Base-by-base conservation (phyloP, 2,113 vertebrate genomes). In the Gambusia affinis region DNA sequence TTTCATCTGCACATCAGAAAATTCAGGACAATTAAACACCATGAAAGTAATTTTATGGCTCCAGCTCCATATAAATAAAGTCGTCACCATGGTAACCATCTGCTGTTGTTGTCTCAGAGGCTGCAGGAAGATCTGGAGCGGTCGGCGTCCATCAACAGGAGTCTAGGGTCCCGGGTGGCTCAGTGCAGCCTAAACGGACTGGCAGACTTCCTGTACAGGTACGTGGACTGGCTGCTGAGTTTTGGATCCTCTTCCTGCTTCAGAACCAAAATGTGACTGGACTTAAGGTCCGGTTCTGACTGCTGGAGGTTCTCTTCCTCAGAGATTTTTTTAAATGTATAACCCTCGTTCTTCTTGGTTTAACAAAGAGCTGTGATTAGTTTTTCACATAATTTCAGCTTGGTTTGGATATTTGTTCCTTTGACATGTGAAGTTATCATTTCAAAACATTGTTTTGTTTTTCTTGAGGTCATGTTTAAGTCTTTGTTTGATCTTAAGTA, bases 121-220 rank as follows among this genome's bases (percentile, higher is more conserved):
- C 89, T 98, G 80, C 94, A 96, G 79, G 94, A 94, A 0, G 96
- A 98, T 19, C 90, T 95, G n/a, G 96, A 97, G 11, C 92, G 92
- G 7, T 97, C 97, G 0, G 95, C 96, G 10, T 93, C 93, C 70
- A 95, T 98, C 91, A 96, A 91, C 76, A 90, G 90, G 35, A 93
- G 94, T 61, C 86, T 98, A 0, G 96, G 96, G 8, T 92, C 93
- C 79, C 92, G 94, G 67, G 95, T 98, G 88, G 95, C 96, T 0
- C 94, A 96, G 65, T 96, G 95, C 89, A 96, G 95, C 65, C 93
- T 98, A 30, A 94, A 94, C 0, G 94, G 96, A 12, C 93, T 98
- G 75, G 96, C 96, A 0, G 95, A 97, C 82, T 97, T 98, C 88
- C 92, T 98, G 37, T 95, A 95, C 91, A 97, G 97, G 96, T 97